Evolutionary conservation across 2,797 vertebrate species (phyloP).

Genomic region (Leptatherina wallacei): DNA sequence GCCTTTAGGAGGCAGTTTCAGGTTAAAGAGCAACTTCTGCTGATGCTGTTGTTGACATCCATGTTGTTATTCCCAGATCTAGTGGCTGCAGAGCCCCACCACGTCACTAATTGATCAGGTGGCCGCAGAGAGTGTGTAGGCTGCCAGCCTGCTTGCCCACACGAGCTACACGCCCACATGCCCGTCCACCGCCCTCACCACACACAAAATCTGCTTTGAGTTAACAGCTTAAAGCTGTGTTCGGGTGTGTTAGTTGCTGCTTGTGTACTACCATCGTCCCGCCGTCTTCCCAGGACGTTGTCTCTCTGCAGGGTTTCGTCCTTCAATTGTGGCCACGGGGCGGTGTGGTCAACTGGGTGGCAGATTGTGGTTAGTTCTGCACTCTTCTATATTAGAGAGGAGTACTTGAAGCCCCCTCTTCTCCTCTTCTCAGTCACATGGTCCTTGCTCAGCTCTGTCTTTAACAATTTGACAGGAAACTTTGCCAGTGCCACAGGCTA

Average conservation of each 20-base stretch:
- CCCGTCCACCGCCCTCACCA: conserved; percentile 61
- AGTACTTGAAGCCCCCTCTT: conserved; percentile 47
- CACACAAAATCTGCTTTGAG: conserved; percentile 74
- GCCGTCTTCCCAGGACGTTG: conserved; percentile 29
- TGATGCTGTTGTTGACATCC: conserved; percentile 60
- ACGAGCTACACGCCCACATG: conserved; percentile 65
- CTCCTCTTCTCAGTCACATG: conserved; percentile 60
- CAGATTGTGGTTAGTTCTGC: conserved; percentile 46
- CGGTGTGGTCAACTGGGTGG: conserved; percentile 42
- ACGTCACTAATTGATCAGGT: conserved; percentile 74
- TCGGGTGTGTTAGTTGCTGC: conserved; percentile 43
- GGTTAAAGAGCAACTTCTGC: conserved; percentile 39
- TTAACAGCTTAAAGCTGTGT: conserved; percentile 70
- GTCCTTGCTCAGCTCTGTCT: conserved; percentile 44
- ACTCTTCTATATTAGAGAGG: conserved; percentile 52
- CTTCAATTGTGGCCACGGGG: conserved; percentile 29
- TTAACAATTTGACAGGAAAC: conserved; percentile 70
- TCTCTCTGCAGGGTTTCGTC: conserved; percentile 38
- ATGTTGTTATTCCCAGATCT: conserved; percentile 55
- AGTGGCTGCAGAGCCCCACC: conserved; percentile 53
- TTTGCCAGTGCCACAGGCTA: conserved; percentile 58
- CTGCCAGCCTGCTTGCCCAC: conserved; percentile 70
- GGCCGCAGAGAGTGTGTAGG: conserved; percentile 64
- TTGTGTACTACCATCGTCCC: conserved; percentile 62
- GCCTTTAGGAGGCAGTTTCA: not conserved